Conservation (phyloP, 2,113 vertebrate genomes). For the Myotis brandtii region DNA sequence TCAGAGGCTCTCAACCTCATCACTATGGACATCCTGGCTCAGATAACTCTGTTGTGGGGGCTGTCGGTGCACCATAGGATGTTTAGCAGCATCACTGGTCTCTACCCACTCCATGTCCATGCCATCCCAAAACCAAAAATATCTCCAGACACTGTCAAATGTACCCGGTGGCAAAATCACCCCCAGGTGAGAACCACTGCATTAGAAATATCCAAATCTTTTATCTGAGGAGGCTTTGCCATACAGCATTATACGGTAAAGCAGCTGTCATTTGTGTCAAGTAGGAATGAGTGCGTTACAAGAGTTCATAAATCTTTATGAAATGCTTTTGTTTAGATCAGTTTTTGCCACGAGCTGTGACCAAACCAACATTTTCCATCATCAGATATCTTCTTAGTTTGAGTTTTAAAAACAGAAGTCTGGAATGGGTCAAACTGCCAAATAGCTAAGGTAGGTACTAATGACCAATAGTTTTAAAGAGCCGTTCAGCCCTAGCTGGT, state of each 20-base stretch:
- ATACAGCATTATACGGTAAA: neutral
- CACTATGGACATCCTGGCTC: too few relatives aligned
- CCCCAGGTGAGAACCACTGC: neutral
- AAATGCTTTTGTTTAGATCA: neutral
- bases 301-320: neutral
- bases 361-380: neutral
- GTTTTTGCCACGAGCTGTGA: neutral
- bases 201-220: neutral
- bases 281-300: neutral
- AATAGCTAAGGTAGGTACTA: neutral
- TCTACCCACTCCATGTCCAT: neutral
- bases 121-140: neutral
- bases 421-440: neutral
- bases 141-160: neutral
- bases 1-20: neutral
- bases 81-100: neutral
- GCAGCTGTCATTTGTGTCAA: neutral
- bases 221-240: neutral
- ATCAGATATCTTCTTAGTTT: neutral
- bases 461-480: neutral
- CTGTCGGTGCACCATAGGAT: neutral
- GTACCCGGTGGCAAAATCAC: neutral
- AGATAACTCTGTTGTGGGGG: neutral
- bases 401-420: constrained; percentile 26
- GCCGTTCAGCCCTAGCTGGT: neutral